Conservation (phyloP, 2,797 vertebrate genomes). For the Rhinoraja longicauda region DNA sequence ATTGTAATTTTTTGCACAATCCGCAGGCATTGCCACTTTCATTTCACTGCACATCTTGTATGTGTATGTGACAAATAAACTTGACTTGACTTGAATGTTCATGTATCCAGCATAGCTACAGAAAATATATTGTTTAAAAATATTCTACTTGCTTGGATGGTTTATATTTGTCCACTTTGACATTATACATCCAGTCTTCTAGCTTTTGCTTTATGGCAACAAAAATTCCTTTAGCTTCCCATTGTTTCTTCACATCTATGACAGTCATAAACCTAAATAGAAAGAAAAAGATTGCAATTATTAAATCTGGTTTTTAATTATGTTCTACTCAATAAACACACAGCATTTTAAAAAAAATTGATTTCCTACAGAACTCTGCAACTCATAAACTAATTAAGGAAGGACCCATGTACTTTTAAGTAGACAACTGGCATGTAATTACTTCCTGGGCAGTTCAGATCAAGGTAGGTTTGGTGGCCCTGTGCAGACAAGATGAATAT, state of each 20-base stretch:
- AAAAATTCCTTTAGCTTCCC: conserved; percentile 41
- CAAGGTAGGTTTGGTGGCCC: background rate
- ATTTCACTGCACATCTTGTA: no score
- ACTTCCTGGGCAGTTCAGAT: background rate
- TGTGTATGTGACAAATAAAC: no score
- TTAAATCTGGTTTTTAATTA: background rate
- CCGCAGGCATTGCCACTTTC: no score
- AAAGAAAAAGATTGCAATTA: background rate
- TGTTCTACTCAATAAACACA: background rate
- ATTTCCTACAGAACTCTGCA: background rate
- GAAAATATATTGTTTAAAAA: background rate
- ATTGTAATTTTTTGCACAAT: no score
- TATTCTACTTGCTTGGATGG: conserved; percentile 41
- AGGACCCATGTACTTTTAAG: background rate
- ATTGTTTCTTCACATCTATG: conserved; percentile 42
- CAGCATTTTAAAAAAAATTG: background rate
- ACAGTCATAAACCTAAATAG: conserved; percentile 43
- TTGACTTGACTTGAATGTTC: no score
- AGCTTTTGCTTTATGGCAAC: conserved; percentile 39
- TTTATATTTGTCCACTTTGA: conserved; percentile 44
- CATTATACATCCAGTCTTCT: conserved; percentile 43
- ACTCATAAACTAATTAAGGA: background rate
- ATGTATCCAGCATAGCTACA: background rate
- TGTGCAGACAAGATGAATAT: background rate
- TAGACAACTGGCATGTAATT: background rate